Evolutionary conservation across 2,888 invertebrate genomes (phyloP), one percentile per base, ranked within the genome.

Genomic region (Venusia cambrica): DNA sequence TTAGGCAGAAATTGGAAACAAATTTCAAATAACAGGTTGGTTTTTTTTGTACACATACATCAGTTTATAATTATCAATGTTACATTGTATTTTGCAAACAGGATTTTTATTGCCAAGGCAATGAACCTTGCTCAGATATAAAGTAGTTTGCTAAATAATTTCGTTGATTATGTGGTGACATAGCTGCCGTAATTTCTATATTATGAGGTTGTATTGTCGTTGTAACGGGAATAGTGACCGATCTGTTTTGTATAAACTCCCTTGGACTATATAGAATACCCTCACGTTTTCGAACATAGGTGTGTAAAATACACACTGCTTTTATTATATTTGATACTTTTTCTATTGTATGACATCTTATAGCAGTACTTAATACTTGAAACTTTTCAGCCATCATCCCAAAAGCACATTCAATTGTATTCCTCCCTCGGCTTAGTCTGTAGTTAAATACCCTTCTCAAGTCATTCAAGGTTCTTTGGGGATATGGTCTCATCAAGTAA

Each of bases 351-450:
- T 6, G 21, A 22, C 30, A 30, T 11, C 30, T 4, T 30, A 22
- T 30, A 16, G 30, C 10, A n/a, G 11, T 30, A 8, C 8, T 10
- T 19, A 38, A 19, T 10, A 35, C 21, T 5, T 7, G 18, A 26
- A 26, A 31, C 19, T 30, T 39, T 10, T 39, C 26, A 15, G 39
- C 21, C 30, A 34, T 21, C 26, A 39, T 39, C 5, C 39, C 39
- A 40, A 40, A 40, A 9, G 31, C 15, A 22, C 35, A 40, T 35
- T 35, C 31, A 31, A 40, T 17, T 9, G 17, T 31, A 3, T 31
- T 29, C 13, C 39, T 29, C 1, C 10, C 36, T 18, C 36, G 29
- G 12, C 26, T 26, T 8, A 39, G 17, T 13, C 38, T 24, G 8
- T 39, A 39, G 15, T 39, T 33, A 33, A 30, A 39, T 4, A 34